Conservation (phyloP, 2,888 invertebrate species). For the Cenopis cana region DNA sequence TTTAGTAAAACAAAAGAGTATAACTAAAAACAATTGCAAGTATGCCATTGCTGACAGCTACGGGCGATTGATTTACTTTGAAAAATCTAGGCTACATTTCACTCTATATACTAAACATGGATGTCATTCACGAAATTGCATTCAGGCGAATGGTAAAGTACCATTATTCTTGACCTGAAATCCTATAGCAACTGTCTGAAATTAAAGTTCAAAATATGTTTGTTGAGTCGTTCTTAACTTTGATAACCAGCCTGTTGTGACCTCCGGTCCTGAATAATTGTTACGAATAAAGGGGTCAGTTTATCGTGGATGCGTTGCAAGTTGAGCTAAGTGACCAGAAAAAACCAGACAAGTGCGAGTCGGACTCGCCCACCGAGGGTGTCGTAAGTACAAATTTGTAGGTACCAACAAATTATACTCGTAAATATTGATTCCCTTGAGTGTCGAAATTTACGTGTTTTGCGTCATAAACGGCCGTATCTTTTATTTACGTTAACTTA, state of each 20-base stretch:
- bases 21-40: constrained; percentile 8
- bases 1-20: constrained; percentile 2
- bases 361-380: too few relatives aligned
- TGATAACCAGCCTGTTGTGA: neutral
- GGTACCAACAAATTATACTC: too few relatives aligned
- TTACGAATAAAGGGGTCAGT: neutral
- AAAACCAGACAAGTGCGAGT: too few relatives aligned
- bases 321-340: neutral
- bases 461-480: too few relatives aligned
- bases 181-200: neutral
- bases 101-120: neutral
- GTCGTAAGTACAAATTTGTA: too few relatives aligned
- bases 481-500: too few relatives aligned
- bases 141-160: neutral
- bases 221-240: neutral
- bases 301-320: neutral
- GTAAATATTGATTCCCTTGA: too few relatives aligned
- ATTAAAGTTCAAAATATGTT: neutral
- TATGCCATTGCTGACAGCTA: constrained; percentile 1
- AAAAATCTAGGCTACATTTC: neutral
- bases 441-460: too few relatives aligned
- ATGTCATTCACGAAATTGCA: neutral
- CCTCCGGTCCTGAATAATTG: neutral
- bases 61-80: neutral
- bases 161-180: neutral